Evolutionary conservation across 2,888 invertebrate species (phyloP).

Genomic region (Tipula confusa): DNA sequence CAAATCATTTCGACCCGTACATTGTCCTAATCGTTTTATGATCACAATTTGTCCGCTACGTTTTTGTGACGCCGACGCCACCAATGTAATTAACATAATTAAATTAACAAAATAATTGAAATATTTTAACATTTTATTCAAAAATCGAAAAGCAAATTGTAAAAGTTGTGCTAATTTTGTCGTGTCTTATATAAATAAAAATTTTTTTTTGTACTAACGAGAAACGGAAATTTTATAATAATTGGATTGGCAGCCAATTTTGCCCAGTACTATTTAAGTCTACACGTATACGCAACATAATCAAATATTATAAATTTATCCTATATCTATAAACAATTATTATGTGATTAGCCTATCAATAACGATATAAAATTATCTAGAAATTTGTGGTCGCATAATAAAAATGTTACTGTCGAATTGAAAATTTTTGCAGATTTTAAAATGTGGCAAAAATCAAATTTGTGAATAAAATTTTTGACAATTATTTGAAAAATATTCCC

Average conservation of each 20-base stretch:
- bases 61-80: neutral
- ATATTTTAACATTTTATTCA: neutral
- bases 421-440: too few relatives aligned
- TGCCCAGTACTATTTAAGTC: too few relatives aligned
- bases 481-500: too few relatives aligned
- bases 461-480: too few relatives aligned
- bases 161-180: neutral
- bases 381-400: too few relatives aligned
- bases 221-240: constrained; percentile 25
- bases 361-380: neutral
- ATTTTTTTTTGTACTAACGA: neutral
- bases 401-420: too few relatives aligned
- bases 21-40: neutral
- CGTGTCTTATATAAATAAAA: neutral
- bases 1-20: neutral
- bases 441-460: too few relatives aligned
- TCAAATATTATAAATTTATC: neutral
- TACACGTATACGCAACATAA: neutral
- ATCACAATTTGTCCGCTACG: neutral
- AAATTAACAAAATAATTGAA: neutral
- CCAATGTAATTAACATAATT: neutral
- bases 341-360: neutral
- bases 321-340: constrained; percentile 3
- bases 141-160: neutral
- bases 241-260: neutral